A percentile compares a stretch with the other conserved stretches of the same genome.
phyloP scores from a whole-genome alignment of 2,797 vertebrate genomes.

The Brachyrhaphis roseni region DNA sequence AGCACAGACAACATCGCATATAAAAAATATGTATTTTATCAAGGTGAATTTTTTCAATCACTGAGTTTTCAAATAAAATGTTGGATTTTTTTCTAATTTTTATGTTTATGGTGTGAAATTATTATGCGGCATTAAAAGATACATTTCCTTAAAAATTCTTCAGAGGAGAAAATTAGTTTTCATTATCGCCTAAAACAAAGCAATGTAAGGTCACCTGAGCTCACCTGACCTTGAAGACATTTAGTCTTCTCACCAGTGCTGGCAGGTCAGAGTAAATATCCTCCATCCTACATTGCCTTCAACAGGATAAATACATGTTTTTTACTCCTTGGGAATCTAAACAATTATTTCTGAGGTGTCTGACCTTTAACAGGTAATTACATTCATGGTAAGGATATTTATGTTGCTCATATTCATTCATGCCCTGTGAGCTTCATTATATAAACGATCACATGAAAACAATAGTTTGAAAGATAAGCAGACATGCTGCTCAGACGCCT shows the following conservation, averaged over 20 bases:
- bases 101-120: background rate
- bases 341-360: slow-evolving; percentile 31
- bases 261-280: background rate
- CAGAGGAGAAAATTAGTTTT: background rate
- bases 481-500: slow-evolving; percentile 41
- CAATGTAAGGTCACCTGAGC: background rate
- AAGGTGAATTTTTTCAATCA: background rate
- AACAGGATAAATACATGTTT: slow-evolving; percentile 12
- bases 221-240: background rate
- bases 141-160: background rate
- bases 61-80: background rate
- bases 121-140: background rate
- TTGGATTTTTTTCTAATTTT: background rate
- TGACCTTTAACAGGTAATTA: slow-evolving; percentile 42
- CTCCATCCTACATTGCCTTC: background rate
- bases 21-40: background rate
- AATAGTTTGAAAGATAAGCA: slow-evolving; percentile 69
- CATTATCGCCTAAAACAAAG: background rate
- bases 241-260: background rate
- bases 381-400: slow-evolving; percentile 26
- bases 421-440: slow-evolving; percentile 17
- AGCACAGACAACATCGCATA: background rate
- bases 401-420: slow-evolving; percentile 22
- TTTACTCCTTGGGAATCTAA: slow-evolving; percentile 8
- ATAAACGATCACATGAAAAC: slow-evolving; percentile 55